Evolutionary conservation across 2,888 invertebrate genomes (phyloP), one percentile per base, ranked within the genome.

Genomic region (Folsomia candida): DNA sequence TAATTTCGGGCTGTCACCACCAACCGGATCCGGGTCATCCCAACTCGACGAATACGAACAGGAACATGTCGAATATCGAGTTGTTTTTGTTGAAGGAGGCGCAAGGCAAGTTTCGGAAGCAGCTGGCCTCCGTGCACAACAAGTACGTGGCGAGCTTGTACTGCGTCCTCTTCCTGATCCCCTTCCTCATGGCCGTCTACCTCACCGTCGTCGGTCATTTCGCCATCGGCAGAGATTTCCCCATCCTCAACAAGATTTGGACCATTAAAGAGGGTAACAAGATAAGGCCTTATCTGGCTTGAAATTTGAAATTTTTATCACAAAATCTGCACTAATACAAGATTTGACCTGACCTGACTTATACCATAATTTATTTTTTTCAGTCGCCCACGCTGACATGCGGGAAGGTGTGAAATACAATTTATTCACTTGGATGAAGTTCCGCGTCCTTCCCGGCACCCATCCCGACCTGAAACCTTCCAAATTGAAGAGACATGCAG

Each of bases 381-480:
- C n/a, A n/a, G n/a, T n/a, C n/a, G n/a, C n/a, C n/a, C n/a, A n/a
- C n/a, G n/a, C n/a, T n/a, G 59, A 59, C 26, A 2, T 3, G 59
- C 24, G 27, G 59, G 67, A 29, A 59, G 67, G 67, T 22, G 37
- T 72, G 6, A 69, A 28, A 6, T 72, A 69, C 26, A n/a, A 67
- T 9, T 66, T 66, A 28, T 63, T 51, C 51, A n/a, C 37, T 2
- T 72, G 69, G 67, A 72, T 69, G 69, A 67, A 64, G 22, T 70
- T 63, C 27, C 28, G 63, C 47, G 62, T 69, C 1, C 25, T 69
- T 6, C 29, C 60, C 11, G 69, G 69, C 27, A 63, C 25, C 27
- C 69, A 72, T 51, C 64, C 63, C 1, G 22, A 26, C 0, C 64
- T 71, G 22, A 26, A 54, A 47, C n/a, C n/a, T n/a, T n/a, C n/a